Percentiles rank a stretch among this genome's conserved stretches.
These are phyloP conservation scores for Myopa tessellatipennis DNA, from an alignment of 2,888 invertebrate genomes.

Conservation along the genomic window DNA sequence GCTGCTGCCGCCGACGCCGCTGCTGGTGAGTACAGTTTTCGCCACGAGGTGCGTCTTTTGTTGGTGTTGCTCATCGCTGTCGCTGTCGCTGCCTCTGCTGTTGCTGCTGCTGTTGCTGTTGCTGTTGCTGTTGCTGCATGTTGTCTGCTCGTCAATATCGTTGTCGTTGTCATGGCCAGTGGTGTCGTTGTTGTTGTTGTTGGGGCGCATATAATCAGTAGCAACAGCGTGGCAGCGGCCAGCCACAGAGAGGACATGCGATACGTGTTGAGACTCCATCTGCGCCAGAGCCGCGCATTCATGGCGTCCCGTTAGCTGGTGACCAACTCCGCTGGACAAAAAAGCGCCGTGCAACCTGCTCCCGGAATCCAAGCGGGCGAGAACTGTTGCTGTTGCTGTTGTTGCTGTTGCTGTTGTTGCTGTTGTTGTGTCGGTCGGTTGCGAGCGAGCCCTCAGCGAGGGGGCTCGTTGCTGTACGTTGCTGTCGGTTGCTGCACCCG, in stretches of 20 bases:
- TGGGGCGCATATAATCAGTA: conserved; percentile 63
- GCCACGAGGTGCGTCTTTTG: conserved; percentile 23
- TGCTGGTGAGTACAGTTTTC: background rate
- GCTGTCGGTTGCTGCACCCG: no score
- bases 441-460: no score
- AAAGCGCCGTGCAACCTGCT: background rate
- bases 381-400: background rate
- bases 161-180: conserved; percentile 49
- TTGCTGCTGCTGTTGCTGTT: conserved; percentile 46
- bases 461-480: background rate
- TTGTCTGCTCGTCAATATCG: conserved; percentile 48
- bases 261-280: conserved; percentile 69
- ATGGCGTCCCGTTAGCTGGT: conserved; percentile 64
- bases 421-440: background rate
- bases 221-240: conserved; percentile 66
- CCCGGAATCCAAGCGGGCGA: background rate
- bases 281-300: conserved; percentile 70
- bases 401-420: background rate
- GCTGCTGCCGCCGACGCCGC: conserved; percentile 15
- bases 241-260: conserved; percentile 68
- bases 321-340: conserved; percentile 27
- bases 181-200: conserved; percentile 58
- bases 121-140: conserved; percentile 42
- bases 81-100: conserved; percentile 37
- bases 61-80: conserved; percentile 40